phyloP scores from a whole-genome alignment of 2,888 invertebrate species.

The Xestoiulus laeticollis region DNA sequence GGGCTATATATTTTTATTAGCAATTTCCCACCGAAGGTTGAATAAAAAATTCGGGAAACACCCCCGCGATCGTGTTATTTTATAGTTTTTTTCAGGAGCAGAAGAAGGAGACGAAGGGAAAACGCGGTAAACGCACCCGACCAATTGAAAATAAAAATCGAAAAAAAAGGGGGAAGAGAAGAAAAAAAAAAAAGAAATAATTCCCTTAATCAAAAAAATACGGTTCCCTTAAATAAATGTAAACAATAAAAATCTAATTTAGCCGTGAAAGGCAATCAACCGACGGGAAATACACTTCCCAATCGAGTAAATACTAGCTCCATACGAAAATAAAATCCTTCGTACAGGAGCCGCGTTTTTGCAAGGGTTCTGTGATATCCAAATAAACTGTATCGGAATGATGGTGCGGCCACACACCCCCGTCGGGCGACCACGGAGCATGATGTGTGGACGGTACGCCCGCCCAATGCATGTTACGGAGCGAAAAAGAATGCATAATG shows the following conservation, averaged over 20 bases:
- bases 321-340: not conserved
- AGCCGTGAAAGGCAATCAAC: conserved; percentile 10
- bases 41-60: conserved; percentile 11
- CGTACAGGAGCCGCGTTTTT: not conserved
- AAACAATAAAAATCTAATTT: conserved; percentile 33
- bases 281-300: conserved; percentile 17
- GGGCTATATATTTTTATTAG: conserved; percentile 21
- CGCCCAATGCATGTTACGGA: too few relatives aligned
- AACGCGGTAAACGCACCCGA: not conserved
- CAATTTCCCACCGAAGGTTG: not conserved
- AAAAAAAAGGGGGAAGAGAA: not conserved
- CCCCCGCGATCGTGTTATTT: conserved; percentile 6
- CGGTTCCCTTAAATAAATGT: conserved; percentile 22
- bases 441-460: too few relatives aligned
- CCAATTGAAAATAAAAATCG: conserved; percentile 29
- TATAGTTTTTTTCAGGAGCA: not conserved
- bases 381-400: too few relatives aligned
- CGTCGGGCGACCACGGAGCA: too few relatives aligned
- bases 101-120: not conserved
- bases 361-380: not conserved
- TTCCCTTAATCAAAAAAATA: conserved; percentile 29
- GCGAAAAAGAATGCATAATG: too few relatives aligned
- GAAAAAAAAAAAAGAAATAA: not conserved
- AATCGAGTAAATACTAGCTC: not conserved
- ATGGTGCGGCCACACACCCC: too few relatives aligned